These are phyloP conservation scores for Lepus townsendii DNA, from an alignment of 2,797 vertebrate genomes.

Conservation along the genomic window DNA sequence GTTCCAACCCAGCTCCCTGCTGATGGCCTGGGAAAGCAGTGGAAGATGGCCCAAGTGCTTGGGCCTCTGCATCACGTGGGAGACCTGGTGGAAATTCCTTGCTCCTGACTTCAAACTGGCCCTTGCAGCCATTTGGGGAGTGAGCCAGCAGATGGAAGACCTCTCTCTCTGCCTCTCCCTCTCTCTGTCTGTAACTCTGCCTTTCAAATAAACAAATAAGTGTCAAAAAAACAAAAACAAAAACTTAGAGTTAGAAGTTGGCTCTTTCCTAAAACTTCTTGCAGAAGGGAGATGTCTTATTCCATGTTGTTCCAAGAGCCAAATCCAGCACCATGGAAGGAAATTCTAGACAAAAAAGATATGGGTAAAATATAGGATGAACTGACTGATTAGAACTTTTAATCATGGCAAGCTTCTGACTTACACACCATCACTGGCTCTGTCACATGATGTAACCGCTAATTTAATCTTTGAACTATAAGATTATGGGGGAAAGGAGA, in stretches of 20 bases:
- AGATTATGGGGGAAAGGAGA: not conserved
- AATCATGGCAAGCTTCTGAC: not conserved
- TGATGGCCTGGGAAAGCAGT: no score
- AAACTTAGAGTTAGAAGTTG: not conserved
- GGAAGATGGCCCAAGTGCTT: no score
- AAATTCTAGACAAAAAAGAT: constrained; percentile 43
- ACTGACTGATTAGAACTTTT: not conserved
- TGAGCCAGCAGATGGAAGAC: no score
- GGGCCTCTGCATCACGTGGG: no score
- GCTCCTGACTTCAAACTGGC: no score
- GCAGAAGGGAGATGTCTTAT: not conserved
- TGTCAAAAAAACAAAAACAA: no score
- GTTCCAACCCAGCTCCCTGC: no score
- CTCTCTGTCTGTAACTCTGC: no score
- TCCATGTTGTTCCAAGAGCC: not conserved
- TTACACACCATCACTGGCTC: not conserved
- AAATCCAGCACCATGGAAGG: not conserved
- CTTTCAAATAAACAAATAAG: no score
- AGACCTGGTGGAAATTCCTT: no score
- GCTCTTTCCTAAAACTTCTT: constrained; percentile 5
- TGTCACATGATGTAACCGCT: not conserved
- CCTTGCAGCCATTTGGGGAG: no score
- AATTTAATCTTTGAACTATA: not conserved
- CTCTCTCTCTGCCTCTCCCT: no score
- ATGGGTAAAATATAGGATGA: not conserved